Base-by-base conservation (phyloP, 2,113 vertebrate species). In the Amphiprion ocellaris region DNA sequence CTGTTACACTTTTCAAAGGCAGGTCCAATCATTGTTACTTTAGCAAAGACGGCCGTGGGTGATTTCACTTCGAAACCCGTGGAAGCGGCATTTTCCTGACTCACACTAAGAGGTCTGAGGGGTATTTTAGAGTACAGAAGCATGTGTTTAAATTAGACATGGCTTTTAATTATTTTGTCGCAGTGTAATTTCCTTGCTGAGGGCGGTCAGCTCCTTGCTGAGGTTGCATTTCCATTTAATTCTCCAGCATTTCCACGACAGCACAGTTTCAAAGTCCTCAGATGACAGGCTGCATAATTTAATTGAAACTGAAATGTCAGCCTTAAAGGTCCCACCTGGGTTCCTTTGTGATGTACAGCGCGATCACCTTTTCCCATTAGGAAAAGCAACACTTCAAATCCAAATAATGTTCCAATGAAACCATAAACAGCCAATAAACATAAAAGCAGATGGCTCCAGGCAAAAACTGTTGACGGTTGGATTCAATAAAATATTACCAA, bases 111-210 rank as follows among this genome's bases (percentile, higher is more conserved):
- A 56, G 64, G 58, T 91, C 88, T 58, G 59, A 84, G 76, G 87
- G 86, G 85, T 74, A 62, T 84, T 92, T 90, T 21, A 60, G 64
- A 85, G 77, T 24, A 24, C 41, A 63, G 75, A 69, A 81, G 84
- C 77, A 66, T 85, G 89, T 87, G 86, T 94, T 87, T 90, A 92
- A 94, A 92, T 93, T 90, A 89, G 87, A 93, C 89, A 90, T 74
- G 86, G 69, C 75, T 94, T 94, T 94, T 94, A 94, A 95, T 95
- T 93, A 94, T 91, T 93, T 93, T 89, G 89, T 91, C 72, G 69
- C 77, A 50, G 79, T 77, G 82, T 93, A 86, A 91, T 93, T 92
- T 93, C 83, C 85, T 89, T 10, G 91, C 92, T 84, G 64, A 75
- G 92, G 93, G 92, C 86, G 77, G 75, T 52, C 76, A 21, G 52